Conservation (phyloP, 2,888 invertebrate species). For the Ochlodes sylvanus region DNA sequence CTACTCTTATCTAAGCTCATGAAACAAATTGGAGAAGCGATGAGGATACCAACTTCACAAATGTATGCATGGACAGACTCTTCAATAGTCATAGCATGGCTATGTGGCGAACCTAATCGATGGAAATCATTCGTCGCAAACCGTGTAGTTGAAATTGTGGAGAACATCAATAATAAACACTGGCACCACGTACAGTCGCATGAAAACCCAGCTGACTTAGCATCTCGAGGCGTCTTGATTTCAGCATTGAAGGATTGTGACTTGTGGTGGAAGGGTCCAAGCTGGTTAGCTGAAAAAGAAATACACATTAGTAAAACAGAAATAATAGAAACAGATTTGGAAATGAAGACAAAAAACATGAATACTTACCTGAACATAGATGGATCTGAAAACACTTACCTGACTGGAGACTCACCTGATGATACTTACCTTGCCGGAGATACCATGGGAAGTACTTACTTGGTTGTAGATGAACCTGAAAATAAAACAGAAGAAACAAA, state of each 20-base stretch:
- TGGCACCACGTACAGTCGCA: no score
- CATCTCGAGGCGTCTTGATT: no score
- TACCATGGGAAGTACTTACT: no score
- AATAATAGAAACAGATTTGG: no score
- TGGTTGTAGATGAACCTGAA: not conserved
- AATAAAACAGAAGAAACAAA: not conserved
- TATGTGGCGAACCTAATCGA: slow-evolving; percentile 39
- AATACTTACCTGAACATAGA: no score
- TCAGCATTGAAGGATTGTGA: no score
- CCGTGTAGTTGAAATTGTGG: slow-evolving; percentile 41
- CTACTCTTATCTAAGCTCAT: no score
- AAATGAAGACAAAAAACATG: not conserved
- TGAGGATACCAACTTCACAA: slow-evolving; percentile 30
- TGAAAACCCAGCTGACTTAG: no score
- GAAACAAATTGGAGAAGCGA: no score
- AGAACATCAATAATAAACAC: no score
- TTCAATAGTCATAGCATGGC: slow-evolving; percentile 32
- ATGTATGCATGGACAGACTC: slow-evolving; percentile 29
- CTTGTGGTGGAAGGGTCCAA: slow-evolving; percentile 44
- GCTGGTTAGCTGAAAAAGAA: slow-evolving; percentile 37
- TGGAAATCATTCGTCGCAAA: slow-evolving; percentile 44
- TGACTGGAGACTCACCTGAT: not conserved
- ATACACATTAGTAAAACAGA: not conserved
- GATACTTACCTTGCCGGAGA: no score
- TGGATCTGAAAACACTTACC: slow-evolving; percentile 7